Evolutionary conservation across 2,797 vertebrate genomes (phyloP), one percentile per base, ranked within the genome.

Genomic region (Sebastes aleutianus): DNA sequence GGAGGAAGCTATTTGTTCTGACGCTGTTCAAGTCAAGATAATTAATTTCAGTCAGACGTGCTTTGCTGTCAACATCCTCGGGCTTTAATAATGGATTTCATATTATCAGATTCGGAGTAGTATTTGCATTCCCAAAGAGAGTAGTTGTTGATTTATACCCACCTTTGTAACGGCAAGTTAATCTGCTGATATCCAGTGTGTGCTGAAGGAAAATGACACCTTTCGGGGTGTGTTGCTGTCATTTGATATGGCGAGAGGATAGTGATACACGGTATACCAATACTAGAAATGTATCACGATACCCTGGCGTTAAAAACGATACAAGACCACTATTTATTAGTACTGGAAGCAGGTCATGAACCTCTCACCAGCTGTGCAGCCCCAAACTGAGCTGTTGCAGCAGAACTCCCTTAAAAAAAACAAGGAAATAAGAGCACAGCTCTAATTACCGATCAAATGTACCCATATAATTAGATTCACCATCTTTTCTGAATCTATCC

Each of bases 1-100:
- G 85, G 78, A 85, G 76, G 59, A 76, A 76, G 79, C 61, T 77
- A 71, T 89, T 90, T 89, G 86, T 89, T 87, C 61, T 56, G 78
- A 84, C 9, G 50, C 68, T 32, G 70, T 79, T 82, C 53, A 75
- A 88, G 84, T 78, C 83, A 5, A 31, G 78, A 80, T 88, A 83
- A 94, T 93, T 93, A 76, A 92, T 92, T 91, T 89, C 86, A 85
- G 73, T 54, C 79, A 76, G 83, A 86, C 5, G 20, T 70, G 70
- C 82, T 78, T 84, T 53, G 76, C 78, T 85, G 87, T 88, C 86
- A 77, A 66, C 87, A 85, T 86, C 82, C 83, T 84, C 70, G 68
- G 68, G 61, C 71, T 89, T 87, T 88, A 75, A 81, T 88, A 86
- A 83, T 82, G 74, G 79, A 81, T 83, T 82, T 78, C 12, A 58